Percentiles rank a stretch among this genome's conserved stretches.
phyloP scores from a whole-genome alignment of 2,888 invertebrate species.

The Timandra comae region DNA sequence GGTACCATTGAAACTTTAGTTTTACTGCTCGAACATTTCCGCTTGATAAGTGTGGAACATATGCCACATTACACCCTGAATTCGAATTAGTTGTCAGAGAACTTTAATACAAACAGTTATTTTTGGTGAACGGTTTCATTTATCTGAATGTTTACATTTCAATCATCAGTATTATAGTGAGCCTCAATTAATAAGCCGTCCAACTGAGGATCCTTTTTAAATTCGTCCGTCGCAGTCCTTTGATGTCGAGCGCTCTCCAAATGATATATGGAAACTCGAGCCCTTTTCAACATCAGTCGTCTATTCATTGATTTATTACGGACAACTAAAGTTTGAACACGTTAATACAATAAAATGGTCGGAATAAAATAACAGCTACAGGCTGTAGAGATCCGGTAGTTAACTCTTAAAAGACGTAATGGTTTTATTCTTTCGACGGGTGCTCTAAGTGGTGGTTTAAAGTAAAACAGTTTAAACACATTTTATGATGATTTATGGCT shows the following conservation, averaged over 20 bases:
- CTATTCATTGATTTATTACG: conserved; percentile 29
- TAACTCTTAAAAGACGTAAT: conserved; percentile 28
- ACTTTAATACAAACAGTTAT: too few relatives aligned
- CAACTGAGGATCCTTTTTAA: conserved; percentile 27
- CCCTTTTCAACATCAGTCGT: conserved; percentile 25
- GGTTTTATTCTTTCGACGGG: conserved; percentile 30
- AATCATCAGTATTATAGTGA: conserved; percentile 38
- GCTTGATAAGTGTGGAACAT: conserved; percentile 18
- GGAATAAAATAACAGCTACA: conserved; percentile 33
- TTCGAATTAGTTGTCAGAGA: conserved; percentile 4
- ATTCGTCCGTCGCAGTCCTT: conserved; percentile 38
- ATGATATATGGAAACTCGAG: conserved; percentile 38
- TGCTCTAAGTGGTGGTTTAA: conserved; percentile 20
- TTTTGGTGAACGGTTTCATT: not conserved
- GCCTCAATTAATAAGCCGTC: conserved; percentile 45
- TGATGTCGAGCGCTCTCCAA: conserved; percentile 38
- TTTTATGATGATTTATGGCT: conserved; percentile 17
- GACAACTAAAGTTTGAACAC: conserved; percentile 32
- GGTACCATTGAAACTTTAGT: conserved; percentile 50
- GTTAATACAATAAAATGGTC: conserved; percentile 30
- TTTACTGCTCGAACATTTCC: conserved; percentile 42
- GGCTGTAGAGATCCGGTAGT: conserved; percentile 38
- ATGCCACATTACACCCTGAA: too few relatives aligned
- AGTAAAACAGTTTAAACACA: conserved; percentile 17
- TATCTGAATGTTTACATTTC: conserved; percentile 39